Conservation (phyloP, 2,113 vertebrate genomes). For the Lipophrys pholis region DNA sequence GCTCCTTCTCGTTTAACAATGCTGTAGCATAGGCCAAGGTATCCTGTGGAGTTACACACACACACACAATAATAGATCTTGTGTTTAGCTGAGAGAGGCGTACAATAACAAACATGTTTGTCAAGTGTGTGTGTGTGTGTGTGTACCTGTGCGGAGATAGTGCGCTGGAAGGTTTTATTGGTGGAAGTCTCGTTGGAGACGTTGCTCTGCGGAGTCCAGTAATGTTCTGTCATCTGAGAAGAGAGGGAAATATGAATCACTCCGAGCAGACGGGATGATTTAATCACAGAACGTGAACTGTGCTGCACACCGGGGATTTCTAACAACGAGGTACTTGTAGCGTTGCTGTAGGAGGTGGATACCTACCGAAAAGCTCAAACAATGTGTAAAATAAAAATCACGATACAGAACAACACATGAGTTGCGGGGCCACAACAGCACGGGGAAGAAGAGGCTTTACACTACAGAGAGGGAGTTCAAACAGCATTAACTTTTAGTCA, state of each 20-base stretch:
- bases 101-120: neutral
- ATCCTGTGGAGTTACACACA: conserved; percentile 83
- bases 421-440: too few species aligned
- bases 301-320: neutral
- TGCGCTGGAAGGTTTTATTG: conserved; percentile 98
- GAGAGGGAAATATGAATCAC: conserved; percentile 33
- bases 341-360: too few species aligned
- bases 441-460: too few species aligned
- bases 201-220: conserved; percentile 98
- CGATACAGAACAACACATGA: too few species aligned
- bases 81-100: neutral
- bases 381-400: too few species aligned
- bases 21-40: conserved; percentile 97
- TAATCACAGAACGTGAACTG: neutral
- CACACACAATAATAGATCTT: conserved; percentile 20
- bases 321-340: too few species aligned
- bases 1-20: conserved; percentile 96
- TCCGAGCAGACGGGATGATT: neutral
- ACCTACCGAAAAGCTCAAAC: too few species aligned
- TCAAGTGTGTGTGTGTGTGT: neutral
- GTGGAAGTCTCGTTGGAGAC: conserved; percentile 99
- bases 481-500: too few species aligned
- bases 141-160: conserved; percentile 97
- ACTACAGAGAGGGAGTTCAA: too few species aligned
- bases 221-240: conserved; percentile 97